Conservation (phyloP, 2,888 invertebrate genomes). For the Dryadula phaetusa region DNA sequence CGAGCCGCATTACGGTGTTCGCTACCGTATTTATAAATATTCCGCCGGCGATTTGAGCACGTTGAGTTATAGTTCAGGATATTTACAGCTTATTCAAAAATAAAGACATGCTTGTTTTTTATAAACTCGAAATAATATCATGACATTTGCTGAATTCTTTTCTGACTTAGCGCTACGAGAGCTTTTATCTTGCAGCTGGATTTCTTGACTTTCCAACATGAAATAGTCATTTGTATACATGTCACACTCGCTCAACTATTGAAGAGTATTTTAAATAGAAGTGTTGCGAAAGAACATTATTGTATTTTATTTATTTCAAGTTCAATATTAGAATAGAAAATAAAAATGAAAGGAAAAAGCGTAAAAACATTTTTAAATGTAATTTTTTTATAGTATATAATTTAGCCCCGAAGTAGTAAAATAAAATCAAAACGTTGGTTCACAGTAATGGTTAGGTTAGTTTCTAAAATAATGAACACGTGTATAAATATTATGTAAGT, state of each 20-base stretch:
- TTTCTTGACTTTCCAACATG: conserved; percentile 16
- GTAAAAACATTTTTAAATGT: no score
- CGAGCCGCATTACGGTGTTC: conserved; percentile 71
- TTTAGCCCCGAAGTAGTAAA: no score
- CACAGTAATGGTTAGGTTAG: not conserved
- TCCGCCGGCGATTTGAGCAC: conserved; percentile 67
- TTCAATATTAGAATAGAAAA: not conserved
- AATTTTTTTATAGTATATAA: no score
- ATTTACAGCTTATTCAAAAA: conserved; percentile 65
- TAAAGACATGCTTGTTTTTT: conserved; percentile 49
- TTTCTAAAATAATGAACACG: not conserved
- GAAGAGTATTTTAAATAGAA: conserved; percentile 17
- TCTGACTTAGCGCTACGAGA: conserved; percentile 21
- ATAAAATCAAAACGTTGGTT: not conserved
- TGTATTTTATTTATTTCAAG: not conserved
- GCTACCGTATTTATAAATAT: conserved; percentile 80
- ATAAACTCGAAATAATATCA: conserved; percentile 36
- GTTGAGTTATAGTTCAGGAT: conserved; percentile 69
- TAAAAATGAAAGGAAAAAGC: not conserved
- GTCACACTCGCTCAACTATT: conserved; percentile 16
- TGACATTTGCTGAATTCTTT: conserved; percentile 30
- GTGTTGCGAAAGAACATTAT: not conserved
- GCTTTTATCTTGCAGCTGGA: conserved; percentile 21
- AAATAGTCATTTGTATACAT: conserved; percentile 15
- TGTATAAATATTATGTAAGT: not conserved